Conservation (phyloP, 2,888 invertebrate genomes). For the Drosophila kuntzei region DNA sequence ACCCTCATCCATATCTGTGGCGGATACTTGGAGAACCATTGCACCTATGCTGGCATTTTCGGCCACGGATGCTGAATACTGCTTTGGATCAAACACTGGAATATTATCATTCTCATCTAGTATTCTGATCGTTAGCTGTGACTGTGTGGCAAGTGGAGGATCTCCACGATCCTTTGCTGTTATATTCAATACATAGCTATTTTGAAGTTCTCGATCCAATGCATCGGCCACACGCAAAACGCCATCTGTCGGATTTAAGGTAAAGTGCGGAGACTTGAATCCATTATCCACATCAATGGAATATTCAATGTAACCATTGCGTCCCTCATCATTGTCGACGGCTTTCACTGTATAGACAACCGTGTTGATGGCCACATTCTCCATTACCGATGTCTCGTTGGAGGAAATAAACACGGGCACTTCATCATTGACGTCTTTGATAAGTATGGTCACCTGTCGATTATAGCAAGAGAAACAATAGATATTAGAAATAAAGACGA, state of each 20-base stretch:
- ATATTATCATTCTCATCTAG: constrained; percentile 96
- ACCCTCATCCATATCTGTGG: constrained; percentile 95
- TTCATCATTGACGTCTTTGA: constrained; percentile 97
- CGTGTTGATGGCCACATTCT: constrained; percentile 94
- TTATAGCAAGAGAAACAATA: constrained; percentile 21
- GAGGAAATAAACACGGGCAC: constrained; percentile 93
- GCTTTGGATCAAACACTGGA: constrained; percentile 94
- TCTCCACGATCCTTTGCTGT: constrained; percentile 96
- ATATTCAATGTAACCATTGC: constrained; percentile 96
- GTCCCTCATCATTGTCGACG: constrained; percentile 94
- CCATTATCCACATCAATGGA: constrained; percentile 86
- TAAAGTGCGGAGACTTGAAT: constrained; percentile 88
- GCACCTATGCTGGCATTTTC: constrained; percentile 98
- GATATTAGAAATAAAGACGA: constrained; percentile 1
- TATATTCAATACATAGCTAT: constrained; percentile 91
- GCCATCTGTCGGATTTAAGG: constrained; percentile 94
- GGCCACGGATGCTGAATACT: constrained; percentile 95
- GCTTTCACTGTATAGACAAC: constrained; percentile 96
- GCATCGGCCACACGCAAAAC: constrained; percentile 93
- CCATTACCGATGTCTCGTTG: constrained; percentile 91
- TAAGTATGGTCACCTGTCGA: constrained; percentile 92
- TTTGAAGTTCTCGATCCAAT: constrained; percentile 93
- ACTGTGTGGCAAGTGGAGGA: constrained; percentile 90
- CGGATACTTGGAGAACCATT: constrained; percentile 95
- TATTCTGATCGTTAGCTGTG: constrained; percentile 90